Percentiles rank a stretch among this genome's conserved stretches.
These are phyloP conservation scores for Vulpes vulpes DNA, from an alignment of 2,113 vertebrate species.

Conservation along the genomic window DNA sequence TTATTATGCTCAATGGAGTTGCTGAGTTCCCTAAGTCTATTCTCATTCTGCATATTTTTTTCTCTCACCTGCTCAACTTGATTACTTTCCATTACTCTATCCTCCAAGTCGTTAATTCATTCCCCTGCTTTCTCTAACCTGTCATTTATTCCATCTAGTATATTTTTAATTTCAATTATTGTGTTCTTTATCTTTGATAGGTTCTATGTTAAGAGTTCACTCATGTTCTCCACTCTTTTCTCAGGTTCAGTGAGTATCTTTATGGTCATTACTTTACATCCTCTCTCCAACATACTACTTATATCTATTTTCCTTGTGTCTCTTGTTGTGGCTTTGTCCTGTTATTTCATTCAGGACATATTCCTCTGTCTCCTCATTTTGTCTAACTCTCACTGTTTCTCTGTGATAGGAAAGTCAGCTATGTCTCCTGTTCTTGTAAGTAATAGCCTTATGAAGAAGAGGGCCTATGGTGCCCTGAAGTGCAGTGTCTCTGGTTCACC, in stretches of 20 bases:
- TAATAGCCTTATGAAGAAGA: not conserved
- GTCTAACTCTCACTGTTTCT: not conserved
- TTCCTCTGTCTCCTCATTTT: not conserved
- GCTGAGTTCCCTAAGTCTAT: not conserved
- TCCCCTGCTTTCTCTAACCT: not conserved
- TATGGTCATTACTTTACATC: not conserved
- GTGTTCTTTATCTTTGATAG: not conserved
- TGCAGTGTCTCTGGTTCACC: not conserved
- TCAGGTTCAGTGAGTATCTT: not conserved
- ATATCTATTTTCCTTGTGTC: not conserved
- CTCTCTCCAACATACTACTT: not conserved
- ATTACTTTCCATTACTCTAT: not conserved
- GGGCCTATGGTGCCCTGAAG: not conserved
- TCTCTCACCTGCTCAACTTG: not conserved
- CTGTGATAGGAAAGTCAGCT: not conserved
- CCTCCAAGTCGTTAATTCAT: not conserved
- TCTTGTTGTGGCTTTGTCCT: not conserved
- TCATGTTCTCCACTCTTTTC: not conserved
- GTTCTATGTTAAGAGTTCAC: not conserved
- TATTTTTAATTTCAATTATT: not conserved
- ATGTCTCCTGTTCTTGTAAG: not conserved
- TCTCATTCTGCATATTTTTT: not conserved
- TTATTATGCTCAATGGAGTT: not conserved
- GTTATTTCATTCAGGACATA: not conserved
- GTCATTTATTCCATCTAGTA: not conserved